phyloP scores from a whole-genome alignment of 2,113 vertebrate species.

The Saiga tatarica region DNA sequence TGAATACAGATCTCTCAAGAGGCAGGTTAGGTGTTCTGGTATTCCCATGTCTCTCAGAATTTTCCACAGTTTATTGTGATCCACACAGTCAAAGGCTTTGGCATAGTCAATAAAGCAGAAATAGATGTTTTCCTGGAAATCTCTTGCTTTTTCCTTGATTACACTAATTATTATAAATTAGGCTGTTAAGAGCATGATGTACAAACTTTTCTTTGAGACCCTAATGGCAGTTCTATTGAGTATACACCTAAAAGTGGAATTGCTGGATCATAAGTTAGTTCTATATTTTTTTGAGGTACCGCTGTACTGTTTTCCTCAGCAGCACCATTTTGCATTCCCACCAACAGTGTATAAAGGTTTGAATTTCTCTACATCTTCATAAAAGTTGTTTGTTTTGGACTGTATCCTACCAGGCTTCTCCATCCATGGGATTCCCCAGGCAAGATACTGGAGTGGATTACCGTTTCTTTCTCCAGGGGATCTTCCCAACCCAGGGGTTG shows the following conservation, averaged over 20 bases:
- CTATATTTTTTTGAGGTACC: background rate
- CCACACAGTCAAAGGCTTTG: too few species aligned
- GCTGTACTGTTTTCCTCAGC: background rate
- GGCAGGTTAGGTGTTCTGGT: too few species aligned
- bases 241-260: background rate
- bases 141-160: too few species aligned
- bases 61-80: too few species aligned
- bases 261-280: background rate
- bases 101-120: too few species aligned
- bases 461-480: too few species aligned
- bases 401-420: too few species aligned
- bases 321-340: background rate
- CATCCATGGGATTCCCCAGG: too few species aligned
- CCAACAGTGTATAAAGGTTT: background rate
- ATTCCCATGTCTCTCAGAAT: too few species aligned
- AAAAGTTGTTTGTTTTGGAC: background rate
- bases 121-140: too few species aligned
- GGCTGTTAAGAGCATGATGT: background rate
- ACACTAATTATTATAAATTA: background rate
- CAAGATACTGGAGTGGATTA: too few species aligned
- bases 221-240: background rate
- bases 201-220: background rate
- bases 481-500: accelerated
- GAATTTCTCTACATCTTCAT: background rate
- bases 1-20: too few species aligned